A percentile compares a stretch with the other conserved stretches of the same genome.
Evolutionary conservation across 2,113 vertebrate species (phyloP).

Genomic region (Oreotragus oreotragus): DNA sequence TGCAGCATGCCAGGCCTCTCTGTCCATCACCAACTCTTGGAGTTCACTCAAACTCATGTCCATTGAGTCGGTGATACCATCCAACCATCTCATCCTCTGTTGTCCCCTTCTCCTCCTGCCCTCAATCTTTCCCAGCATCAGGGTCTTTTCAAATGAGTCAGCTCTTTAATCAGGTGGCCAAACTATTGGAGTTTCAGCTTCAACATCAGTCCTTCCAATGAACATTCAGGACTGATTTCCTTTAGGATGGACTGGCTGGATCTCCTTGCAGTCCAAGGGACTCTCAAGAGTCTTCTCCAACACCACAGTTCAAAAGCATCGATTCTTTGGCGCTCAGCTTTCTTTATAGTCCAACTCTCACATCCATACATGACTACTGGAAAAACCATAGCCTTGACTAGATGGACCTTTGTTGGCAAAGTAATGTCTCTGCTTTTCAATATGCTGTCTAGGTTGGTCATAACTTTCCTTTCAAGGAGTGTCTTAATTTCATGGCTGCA

Average conservation of each 20-base stretch:
- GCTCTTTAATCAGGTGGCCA: background rate
- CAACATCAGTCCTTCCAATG: background rate
- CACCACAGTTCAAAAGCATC: background rate
- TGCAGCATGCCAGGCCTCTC: background rate
- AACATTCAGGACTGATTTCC: background rate
- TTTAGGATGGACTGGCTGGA: background rate
- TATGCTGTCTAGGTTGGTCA: background rate
- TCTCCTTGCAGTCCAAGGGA: background rate
- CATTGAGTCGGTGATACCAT: background rate
- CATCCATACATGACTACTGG: background rate
- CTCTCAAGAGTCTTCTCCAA: background rate
- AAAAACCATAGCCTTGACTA: background rate
- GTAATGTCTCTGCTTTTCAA: background rate
- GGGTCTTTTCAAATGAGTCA: background rate
- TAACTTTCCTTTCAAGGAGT: background rate
- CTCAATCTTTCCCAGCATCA: background rate
- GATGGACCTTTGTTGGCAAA: background rate
- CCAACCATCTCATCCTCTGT: background rate
- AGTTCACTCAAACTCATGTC: background rate
- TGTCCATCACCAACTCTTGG: background rate
- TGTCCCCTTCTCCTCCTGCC: background rate
- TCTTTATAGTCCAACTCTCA: background rate
- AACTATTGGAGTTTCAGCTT: background rate
- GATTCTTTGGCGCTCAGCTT: background rate
- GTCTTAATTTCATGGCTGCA: background rate